Base-by-base conservation (phyloP, 2,797 vertebrate species). In the Epinephelus coioides region DNA sequence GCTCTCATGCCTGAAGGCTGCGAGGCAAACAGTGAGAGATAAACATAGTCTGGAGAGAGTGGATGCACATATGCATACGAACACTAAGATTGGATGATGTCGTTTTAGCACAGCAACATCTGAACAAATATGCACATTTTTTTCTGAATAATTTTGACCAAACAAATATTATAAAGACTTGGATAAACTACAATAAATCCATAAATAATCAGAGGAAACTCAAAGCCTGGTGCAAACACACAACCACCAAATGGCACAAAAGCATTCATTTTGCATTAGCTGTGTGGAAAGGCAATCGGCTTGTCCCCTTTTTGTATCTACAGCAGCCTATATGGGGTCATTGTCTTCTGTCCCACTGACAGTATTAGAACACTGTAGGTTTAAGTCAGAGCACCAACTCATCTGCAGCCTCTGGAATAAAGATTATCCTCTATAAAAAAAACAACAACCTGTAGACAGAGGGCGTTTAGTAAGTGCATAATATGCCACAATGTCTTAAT, bases 1-100 rank as follows among this genome's bases (percentile, higher is more conserved):
- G 89, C 89, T 84, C 73, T 73, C 54, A 73, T 71, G 80, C 89
- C 91, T 89, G 30, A 74, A 83, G 72, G 81, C 71, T 50, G 71
- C n/a, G 67, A 84, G 82, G 59, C 51, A 44, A 56, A 70, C 57
- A 43, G 71, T 5, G 40, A 74, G 76, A 78, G 66, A 86, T 75
- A 86, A 84, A 90, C 76, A 73, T 49, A 76, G 76, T 76, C 63
- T 57, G 25, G 34, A 73, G 53, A 62, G 59, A 73, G 43, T 5
- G 11, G 46, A 43, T 60, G 51, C 46, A 66, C 63, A 72, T 51
- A 70, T 13, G 59, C 72, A 68, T 56, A 46, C 27, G 73, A 47
- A 82, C 49, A 79, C 27, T 10, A 30, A 2, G 14, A 47, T 30
- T 67, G 9, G 27, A 65, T 15, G 34, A 40, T 56, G 25, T 23